A percentile compares a stretch with the other conserved stretches of the same genome.
phyloP scores from a whole-genome alignment of 2,888 invertebrate genomes.

The Altica lythri region DNA sequence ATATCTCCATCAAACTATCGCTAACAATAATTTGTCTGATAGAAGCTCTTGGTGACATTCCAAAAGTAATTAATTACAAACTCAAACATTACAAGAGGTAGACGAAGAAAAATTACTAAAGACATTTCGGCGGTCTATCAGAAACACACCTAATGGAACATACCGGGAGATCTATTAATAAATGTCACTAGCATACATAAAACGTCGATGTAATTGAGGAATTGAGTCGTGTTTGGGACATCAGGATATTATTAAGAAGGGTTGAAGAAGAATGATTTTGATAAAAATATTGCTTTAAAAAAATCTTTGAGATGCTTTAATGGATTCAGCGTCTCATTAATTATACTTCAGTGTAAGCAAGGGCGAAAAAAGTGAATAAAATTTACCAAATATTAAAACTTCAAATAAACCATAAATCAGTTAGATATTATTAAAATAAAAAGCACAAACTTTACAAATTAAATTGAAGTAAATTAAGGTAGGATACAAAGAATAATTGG shows the following conservation, averaged over 20 bases:
- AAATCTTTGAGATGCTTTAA: too few species aligned
- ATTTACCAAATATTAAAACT: too few species aligned
- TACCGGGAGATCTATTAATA: conserved; percentile 41
- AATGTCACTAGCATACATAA: conserved; percentile 39
- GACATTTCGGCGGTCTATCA: conserved; percentile 39
- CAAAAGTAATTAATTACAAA: conserved; percentile 26
- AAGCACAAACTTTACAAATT: too few species aligned
- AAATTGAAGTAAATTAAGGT: too few species aligned
- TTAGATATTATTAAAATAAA: too few species aligned
- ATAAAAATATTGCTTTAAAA: conserved; percentile 15
- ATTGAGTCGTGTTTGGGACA: conserved; percentile 33
- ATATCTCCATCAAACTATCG: conserved; percentile 4
- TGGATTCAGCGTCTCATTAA: too few species aligned
- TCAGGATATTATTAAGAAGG: conserved; percentile 21
- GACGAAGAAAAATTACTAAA: conserved; percentile 38
- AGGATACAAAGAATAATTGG: too few species aligned
- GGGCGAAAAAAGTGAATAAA: too few species aligned
- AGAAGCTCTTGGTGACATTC: conserved; percentile 8
- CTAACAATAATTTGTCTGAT: conserved; percentile 10
- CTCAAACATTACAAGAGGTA: conserved; percentile 27
- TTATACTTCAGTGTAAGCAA: too few species aligned
- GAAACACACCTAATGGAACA: conserved; percentile 41
- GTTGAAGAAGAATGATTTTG: conserved; percentile 14
- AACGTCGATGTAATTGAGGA: conserved; percentile 32
- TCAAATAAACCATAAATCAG: too few species aligned